Evolutionary conservation across 1,140 invertebrate genomes (phyloP).

Genomic region (Cyrtorhinus lividipennis): DNA sequence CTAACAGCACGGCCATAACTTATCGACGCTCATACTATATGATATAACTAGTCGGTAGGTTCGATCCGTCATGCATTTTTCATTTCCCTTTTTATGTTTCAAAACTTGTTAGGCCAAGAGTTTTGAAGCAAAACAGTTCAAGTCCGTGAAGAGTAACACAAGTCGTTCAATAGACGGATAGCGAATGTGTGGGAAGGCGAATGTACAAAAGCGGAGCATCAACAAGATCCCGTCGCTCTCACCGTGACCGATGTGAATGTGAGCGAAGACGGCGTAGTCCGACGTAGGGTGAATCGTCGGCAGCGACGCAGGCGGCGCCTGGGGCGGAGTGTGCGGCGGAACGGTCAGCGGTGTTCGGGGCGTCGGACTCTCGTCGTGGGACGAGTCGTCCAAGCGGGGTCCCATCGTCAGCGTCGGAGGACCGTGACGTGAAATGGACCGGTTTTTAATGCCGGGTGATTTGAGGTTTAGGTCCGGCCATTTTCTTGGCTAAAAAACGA

Average conservation of each 20-base stretch:
- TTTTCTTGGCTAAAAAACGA: slow-evolving; percentile 47
- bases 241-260: slow-evolving; percentile 32
- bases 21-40: no score
- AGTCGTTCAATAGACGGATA: no score
- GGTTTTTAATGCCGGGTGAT: slow-evolving; percentile 77
- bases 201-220: no score
- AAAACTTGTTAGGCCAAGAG: no score
- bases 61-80: no score
- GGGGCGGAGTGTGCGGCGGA: slow-evolving; percentile 31
- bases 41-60: no score
- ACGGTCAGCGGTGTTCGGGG: slow-evolving; percentile 28
- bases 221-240: no score
- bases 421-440: slow-evolving; percentile 33
- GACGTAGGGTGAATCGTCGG: neutral
- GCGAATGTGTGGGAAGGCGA: no score
- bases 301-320: slow-evolving; percentile 25
- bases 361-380: slow-evolving; percentile 16
- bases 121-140: no score
- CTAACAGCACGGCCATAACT: no score
- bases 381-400: slow-evolving; percentile 1
- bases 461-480: slow-evolving; percentile 78
- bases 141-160: no score
- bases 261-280: slow-evolving; percentile 35
- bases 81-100: no score
- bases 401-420: slow-evolving; percentile 29